phyloP scores from a whole-genome alignment of 2,113 vertebrate species.

The Nycticryphes semicollaris region DNA sequence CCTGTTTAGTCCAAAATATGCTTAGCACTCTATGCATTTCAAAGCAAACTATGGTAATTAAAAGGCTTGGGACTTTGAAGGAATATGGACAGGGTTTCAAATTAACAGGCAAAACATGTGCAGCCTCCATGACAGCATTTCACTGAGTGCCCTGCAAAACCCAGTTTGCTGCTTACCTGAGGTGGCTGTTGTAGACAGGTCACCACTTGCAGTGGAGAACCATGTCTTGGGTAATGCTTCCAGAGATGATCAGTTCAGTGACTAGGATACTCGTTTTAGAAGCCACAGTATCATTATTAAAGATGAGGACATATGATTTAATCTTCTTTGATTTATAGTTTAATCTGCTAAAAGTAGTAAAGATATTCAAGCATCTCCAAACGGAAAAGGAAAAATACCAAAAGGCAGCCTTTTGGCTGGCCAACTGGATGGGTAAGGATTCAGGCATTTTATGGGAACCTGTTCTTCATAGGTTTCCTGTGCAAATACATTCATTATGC shows the following conservation, averaged over 20 bases:
- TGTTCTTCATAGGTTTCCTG: background rate
- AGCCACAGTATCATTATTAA: background rate
- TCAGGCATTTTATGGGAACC: background rate
- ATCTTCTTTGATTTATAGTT: background rate
- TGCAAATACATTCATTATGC: background rate
- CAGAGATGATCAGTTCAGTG: background rate
- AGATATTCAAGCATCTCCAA: background rate
- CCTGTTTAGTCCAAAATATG: background rate
- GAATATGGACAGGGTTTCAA: background rate
- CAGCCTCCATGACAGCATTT: rapidly evolving
- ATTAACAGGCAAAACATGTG: background rate
- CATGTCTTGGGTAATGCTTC: background rate
- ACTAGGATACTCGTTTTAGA: background rate
- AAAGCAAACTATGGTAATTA: background rate
- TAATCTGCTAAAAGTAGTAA: background rate
- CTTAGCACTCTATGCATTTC: background rate
- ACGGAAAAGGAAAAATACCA: background rate
- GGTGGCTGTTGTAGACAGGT: background rate
- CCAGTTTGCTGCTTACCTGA: background rate
- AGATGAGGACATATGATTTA: background rate
- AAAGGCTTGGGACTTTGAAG: background rate
- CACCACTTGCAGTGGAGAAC: background rate
- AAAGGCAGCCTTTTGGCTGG: background rate
- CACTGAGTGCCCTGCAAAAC: background rate
- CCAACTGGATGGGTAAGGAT: background rate